Conservation (phyloP, 2,888 invertebrate species). For the Meteorus cinctellus region DNA sequence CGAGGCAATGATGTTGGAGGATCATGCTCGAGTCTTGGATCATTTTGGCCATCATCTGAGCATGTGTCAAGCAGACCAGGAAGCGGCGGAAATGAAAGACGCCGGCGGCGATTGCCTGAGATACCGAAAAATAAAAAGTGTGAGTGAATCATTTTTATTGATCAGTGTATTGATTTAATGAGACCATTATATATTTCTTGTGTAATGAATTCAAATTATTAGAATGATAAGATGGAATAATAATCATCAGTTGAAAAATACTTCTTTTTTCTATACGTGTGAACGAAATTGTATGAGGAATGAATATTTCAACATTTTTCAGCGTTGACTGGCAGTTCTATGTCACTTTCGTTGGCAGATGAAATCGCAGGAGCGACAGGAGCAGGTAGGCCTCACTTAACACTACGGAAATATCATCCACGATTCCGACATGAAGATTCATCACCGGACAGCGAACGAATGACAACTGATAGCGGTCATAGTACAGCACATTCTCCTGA, state of each 20-base stretch:
- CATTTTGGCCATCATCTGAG: slow-evolving; percentile 68
- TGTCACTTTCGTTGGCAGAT: slow-evolving; percentile 78
- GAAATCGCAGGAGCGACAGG: slow-evolving; percentile 77
- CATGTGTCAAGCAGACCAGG: slow-evolving; percentile 64
- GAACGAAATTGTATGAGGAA: too few relatives aligned
- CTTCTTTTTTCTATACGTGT: too few relatives aligned
- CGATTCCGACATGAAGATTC: slow-evolving; percentile 80
- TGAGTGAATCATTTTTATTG: slow-evolving; percentile 73
- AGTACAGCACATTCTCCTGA: slow-evolving; percentile 94
- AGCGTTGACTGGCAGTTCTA: slow-evolving; percentile 47
- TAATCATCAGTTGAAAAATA: too few relatives aligned
- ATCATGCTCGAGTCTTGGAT: slow-evolving; percentile 68
- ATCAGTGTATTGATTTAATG: slow-evolving; percentile 3
- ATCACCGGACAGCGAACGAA: slow-evolving; percentile 89
- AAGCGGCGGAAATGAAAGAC: slow-evolving; percentile 75
- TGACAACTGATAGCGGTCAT: slow-evolving; percentile 91
- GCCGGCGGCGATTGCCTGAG: slow-evolving; percentile 89
- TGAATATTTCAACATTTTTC: neutral
- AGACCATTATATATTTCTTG: neutral
- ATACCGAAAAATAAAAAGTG: slow-evolving; percentile 92
- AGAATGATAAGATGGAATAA: neutral
- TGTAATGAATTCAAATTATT: too few relatives aligned
- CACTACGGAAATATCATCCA: slow-evolving; percentile 66
- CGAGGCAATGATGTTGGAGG: slow-evolving; percentile 70
- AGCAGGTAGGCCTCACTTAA: slow-evolving; percentile 64